phyloP scores from a whole-genome alignment of 2,888 invertebrate species.

The Frankliniella intonsa region DNA sequence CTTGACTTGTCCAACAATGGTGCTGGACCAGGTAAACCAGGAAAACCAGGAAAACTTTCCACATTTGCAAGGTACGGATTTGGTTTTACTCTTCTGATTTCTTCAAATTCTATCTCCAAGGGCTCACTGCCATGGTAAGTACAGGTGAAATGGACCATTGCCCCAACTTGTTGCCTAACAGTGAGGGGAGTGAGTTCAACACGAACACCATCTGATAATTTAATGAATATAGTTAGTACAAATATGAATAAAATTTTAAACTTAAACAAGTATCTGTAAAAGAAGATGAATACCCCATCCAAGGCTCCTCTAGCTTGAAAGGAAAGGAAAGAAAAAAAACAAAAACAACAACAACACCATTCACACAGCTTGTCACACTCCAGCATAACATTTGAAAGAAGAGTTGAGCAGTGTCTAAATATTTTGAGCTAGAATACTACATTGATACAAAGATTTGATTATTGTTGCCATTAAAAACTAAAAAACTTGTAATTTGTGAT shows the following conservation, averaged over 20 bases:
- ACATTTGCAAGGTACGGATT: not conserved
- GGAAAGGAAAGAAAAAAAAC: slow-evolving; percentile 5
- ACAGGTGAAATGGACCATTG: slow-evolving; percentile 49
- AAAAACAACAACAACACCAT: not conserved
- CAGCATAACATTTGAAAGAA: too few relatives aligned
- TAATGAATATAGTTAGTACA: slow-evolving; percentile 28
- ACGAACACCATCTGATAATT: slow-evolving; percentile 43
- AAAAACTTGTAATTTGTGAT: too few relatives aligned
- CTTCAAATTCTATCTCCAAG: slow-evolving; percentile 47
- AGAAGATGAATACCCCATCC: not conserved
- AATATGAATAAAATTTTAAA: slow-evolving; percentile 21
- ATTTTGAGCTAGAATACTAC: too few relatives aligned
- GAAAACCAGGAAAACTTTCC: not conserved
- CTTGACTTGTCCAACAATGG: too few relatives aligned
- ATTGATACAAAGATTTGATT: too few relatives aligned
- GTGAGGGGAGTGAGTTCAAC: slow-evolving; percentile 51
- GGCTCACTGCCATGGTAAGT: slow-evolving; percentile 48
- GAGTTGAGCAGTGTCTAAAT: too few relatives aligned
- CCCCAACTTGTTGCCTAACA: slow-evolving; percentile 46
- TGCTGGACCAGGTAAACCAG: too few relatives aligned
- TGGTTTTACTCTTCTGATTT: slow-evolving; percentile 36
- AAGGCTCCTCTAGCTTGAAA: not conserved
- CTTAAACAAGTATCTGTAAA: too few relatives aligned
- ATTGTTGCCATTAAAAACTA: too few relatives aligned
- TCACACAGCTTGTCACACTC: too few relatives aligned